phyloP scores from a whole-genome alignment of 1,140 invertebrate genomes.

The Brachionus angularis region DNA sequence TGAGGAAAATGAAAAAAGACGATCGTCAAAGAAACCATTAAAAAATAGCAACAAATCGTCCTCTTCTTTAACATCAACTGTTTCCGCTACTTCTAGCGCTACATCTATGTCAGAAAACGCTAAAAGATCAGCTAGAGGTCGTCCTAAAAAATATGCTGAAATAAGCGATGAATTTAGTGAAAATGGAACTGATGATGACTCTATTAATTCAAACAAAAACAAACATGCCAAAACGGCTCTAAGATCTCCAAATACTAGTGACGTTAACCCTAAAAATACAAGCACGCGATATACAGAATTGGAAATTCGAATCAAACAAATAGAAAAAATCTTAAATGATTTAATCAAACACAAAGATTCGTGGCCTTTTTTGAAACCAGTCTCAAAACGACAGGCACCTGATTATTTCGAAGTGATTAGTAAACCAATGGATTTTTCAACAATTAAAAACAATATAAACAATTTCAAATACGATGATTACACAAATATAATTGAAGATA shows the following conservation, averaged over 20 bases:
- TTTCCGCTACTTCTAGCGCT: background rate
- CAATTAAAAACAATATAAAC: slow-evolving; percentile 72
- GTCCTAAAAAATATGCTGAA: too few species aligned
- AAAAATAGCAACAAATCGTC: too few species aligned
- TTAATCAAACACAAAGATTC: slow-evolving; percentile 75
- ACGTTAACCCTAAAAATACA: background rate
- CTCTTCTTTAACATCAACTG: slow-evolving; percentile 57
- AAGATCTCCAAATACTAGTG: background rate
- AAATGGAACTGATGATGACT: slow-evolving; percentile 30
- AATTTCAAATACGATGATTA: slow-evolving; percentile 71
- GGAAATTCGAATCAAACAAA: slow-evolving; percentile 50
- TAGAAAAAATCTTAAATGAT: slow-evolving; percentile 71
- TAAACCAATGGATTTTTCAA: slow-evolving; percentile 86
- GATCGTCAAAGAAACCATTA: too few species aligned
- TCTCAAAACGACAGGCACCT: slow-evolving; percentile 76
- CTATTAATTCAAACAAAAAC: background rate
- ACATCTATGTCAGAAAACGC: too few species aligned
- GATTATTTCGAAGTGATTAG: slow-evolving; percentile 86
- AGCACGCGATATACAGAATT: slow-evolving; percentile 48
- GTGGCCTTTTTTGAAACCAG: slow-evolving; percentile 85
- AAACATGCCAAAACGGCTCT: background rate
- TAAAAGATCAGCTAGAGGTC: too few species aligned
- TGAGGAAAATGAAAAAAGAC: slow-evolving; percentile 2
- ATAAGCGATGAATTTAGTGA: slow-evolving; percentile 12
- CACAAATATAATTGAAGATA: slow-evolving; percentile 71